Evolutionary conservation across 2,888 invertebrate species (phyloP), one percentile per base, ranked within the genome.

Genomic region (Andrena bucephala): DNA sequence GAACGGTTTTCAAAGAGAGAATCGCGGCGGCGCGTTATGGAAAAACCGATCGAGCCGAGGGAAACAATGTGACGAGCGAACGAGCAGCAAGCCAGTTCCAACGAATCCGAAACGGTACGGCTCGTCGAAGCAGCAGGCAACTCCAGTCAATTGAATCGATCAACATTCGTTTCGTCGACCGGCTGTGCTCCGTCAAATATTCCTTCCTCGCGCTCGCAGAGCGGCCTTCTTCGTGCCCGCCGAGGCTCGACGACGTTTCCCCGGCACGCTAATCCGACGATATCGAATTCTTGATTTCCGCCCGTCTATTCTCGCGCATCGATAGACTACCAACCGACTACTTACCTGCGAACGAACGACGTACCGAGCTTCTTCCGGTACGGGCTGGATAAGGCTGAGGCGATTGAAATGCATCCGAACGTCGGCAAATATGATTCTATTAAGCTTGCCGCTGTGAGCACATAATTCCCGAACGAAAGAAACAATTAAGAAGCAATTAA

Each of bases 141-240:
- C 77, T 79, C 52, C 69, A 67, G 68, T 78, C 82, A 77, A 84
- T 88, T 82, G 88, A 82, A 84, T 87, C 81, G 80, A 87, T 88
- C 88, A 88, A 88, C 86, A 86, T 80, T 83, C 88, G 76, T 83
- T 73, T 73, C 81, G 36, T 29, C 20, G 36, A 67, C 69, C 74
- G 71, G 29, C 72, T 75, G 50, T 10, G 62, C 59, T 72, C 54
- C 62, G 62, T 70, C 74, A 74, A 75, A 85, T 77, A 81, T 60
- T 77, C 50, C 79, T 52, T 65, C 36, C 68, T 24, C n/a, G n/a
- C 54, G 33, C 73, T 72, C 77, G 67, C 77, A 36, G 74, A 77
- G 73, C 77, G 77, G 62, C 71, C 79, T 81, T 48, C 73, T 69
- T 59, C 76, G 33, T 52, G 65, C 75, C 36, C 75, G 79, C 60